Percentiles rank a stretch among this genome's conserved stretches.
These are phyloP conservation scores for Muntiacus reevesi DNA, from an alignment of 2,113 vertebrate species.

Conservation along the genomic window DNA sequence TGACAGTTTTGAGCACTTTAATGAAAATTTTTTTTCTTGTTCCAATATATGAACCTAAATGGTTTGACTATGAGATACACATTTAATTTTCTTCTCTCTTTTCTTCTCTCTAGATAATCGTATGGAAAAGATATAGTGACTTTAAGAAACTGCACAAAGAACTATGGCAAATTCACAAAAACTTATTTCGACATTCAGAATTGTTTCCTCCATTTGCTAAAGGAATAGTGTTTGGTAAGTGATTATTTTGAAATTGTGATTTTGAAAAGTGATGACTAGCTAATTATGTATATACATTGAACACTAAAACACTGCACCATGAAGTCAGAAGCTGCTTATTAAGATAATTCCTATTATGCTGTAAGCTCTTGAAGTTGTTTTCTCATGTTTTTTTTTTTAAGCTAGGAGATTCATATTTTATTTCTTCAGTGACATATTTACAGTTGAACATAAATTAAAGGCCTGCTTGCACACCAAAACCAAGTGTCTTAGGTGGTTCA, in stretches of 20 bases:
- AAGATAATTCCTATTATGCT: not conserved
- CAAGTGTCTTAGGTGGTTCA: constrained; percentile 92
- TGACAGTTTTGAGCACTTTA: not conserved
- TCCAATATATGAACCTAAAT: not conserved
- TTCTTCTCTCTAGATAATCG: constrained; percentile 86
- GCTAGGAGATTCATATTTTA: constrained; percentile 45
- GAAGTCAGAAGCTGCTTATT: not conserved
- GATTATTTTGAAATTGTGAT: constrained; percentile 61
- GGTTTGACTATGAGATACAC: not conserved
- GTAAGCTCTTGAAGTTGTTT: not conserved
- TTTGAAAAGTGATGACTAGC: not conserved
- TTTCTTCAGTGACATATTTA: constrained; percentile 63
- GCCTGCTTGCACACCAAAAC: constrained; percentile 92
- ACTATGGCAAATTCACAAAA: constrained; percentile 95
- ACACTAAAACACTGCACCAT: not conserved
- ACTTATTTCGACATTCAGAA: constrained; percentile 92
- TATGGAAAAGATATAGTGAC: constrained; percentile 99
- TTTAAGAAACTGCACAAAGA: constrained; percentile 98
- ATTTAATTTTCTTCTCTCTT: constrained; percentile 63
- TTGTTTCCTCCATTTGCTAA: constrained; percentile 97
- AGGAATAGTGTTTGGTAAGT: constrained; percentile 97
- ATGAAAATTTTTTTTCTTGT: not conserved
- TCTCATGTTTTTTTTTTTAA: not conserved
- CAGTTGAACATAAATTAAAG: constrained; percentile 81
- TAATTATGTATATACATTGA: not conserved